Evolutionary conservation across 2,888 invertebrate genomes (phyloP), one percentile per base, ranked within the genome.

Genomic region (Synanthedon myopaeformis): DNA sequence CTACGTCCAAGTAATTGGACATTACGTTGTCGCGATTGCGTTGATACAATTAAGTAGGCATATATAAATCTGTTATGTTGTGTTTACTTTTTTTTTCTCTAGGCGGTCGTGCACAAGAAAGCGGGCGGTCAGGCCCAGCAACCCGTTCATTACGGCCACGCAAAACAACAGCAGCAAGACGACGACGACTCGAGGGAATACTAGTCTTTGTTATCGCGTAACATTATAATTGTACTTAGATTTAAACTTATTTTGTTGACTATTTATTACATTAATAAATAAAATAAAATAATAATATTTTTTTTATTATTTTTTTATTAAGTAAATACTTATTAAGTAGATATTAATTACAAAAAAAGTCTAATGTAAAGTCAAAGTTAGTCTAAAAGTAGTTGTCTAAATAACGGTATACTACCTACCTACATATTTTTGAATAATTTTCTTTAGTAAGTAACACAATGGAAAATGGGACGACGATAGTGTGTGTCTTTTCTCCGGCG

Each of bases 401-500:
- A 28, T 28, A 28, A 28, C 2, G 1, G 28, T 28, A 28, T 8
- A 23, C 23, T 23, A 23, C 3, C 23, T 23, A 28, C 28, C 28
- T 28, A 23, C 19, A 35, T 51, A 61, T 66, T 53, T 4, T 63
- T 61, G 51, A 72, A 66, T 41, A 77, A 28, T 82, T 52, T 84
- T 80, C 51, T 87, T 67, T 8, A 90, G 56, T 53, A 89, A 90
- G 56, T 53, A 89, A 81, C 60, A 96, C 95, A 66, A 93, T 89
- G 2, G 96, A 95, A 60, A 96, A 80, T 1, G 96, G 96, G 77
- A 97, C 94, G 13, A 97, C 92, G 61, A 96, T 94, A 0, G 96
- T 96, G 0, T 96, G 96, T 67, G 96, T 96, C 77, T 94, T 94
- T 72, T 96, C 96, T 0, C 94, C 93, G 0, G 96, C 92, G 66